Conservation (phyloP, 2,113 vertebrate species). For the Podarcis muralis region DNA sequence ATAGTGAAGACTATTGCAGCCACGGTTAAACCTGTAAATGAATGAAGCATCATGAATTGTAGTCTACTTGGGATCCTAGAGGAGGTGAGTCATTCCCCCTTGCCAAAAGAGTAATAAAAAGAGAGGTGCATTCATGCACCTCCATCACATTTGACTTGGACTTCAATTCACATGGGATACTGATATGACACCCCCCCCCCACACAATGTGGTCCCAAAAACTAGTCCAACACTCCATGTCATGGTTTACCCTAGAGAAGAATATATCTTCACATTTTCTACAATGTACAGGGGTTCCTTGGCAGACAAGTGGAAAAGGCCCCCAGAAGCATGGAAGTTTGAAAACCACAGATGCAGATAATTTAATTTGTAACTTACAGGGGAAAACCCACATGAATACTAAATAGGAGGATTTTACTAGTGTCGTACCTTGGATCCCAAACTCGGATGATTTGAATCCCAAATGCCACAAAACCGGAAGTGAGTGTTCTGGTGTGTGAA, state of each 20-base stretch:
- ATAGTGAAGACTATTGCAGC: conserved; percentile 85
- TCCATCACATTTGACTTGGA: background rate
- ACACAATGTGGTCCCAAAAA: background rate
- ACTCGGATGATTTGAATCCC: too few relatives aligned
- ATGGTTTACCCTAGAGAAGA: background rate
- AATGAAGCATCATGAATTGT: conserved; percentile 1
- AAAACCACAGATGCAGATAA: background rate
- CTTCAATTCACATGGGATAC: background rate
- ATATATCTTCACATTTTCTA: background rate
- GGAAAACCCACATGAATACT: background rate
- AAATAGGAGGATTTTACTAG: background rate
- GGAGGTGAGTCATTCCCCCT: too few relatives aligned
- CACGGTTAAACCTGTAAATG: conserved; percentile 82
- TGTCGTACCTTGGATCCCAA: too few relatives aligned
- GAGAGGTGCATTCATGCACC: background rate
- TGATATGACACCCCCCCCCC: too few relatives aligned
- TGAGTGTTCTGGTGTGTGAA: too few relatives aligned
- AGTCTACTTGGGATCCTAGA: rapidly evolving
- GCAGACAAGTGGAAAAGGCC: background rate
- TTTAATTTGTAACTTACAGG: too few relatives aligned
- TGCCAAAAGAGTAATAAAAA: background rate
- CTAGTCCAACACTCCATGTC: background rate
- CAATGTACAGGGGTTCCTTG: background rate
- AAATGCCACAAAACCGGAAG: too few relatives aligned
- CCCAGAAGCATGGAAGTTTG: background rate